phyloP scores from a whole-genome alignment of 2,113 vertebrate species.

The Cricetomys ansorgei region DNA sequence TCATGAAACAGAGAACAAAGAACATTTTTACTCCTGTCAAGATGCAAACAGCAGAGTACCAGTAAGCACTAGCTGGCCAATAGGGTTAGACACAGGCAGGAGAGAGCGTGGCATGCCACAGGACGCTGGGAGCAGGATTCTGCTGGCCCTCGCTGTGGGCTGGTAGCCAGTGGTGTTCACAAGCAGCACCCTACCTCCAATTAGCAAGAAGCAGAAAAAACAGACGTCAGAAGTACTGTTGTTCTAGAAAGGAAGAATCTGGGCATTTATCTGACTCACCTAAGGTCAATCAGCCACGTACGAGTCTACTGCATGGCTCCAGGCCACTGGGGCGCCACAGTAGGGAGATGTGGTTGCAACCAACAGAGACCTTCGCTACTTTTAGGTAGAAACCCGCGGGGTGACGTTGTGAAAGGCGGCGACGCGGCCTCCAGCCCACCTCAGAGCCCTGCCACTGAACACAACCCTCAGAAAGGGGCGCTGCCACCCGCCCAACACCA shows the following conservation, averaged over 20 bases:
- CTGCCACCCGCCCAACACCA: neutral
- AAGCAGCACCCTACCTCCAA: neutral
- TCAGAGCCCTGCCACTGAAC: neutral
- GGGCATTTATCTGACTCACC: neutral
- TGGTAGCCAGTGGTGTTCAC: neutral
- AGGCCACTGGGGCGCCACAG: neutral
- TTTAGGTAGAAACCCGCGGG: neutral
- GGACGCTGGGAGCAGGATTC: neutral
- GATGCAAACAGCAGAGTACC: neutral
- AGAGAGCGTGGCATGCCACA: neutral
- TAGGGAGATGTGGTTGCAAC: neutral
- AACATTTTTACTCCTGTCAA: slow-evolving; percentile 72
- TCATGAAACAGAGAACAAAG: slow-evolving; percentile 72
- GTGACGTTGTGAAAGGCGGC: neutral
- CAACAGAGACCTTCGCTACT: neutral
- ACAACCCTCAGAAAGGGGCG: neutral
- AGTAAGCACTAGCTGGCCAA: neutral
- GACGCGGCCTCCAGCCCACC: neutral
- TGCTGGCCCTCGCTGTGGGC: neutral
- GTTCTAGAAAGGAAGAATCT: slow-evolving; percentile 36
- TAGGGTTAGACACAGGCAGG: neutral
- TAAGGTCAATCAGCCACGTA: neutral
- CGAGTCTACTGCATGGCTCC: neutral
- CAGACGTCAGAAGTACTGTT: neutral
- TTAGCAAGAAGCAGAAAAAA: slow-evolving; percentile 15